Evolutionary conservation across 2,797 vertebrate species (phyloP).

Genomic region (Brachyrhaphis roseni): DNA sequence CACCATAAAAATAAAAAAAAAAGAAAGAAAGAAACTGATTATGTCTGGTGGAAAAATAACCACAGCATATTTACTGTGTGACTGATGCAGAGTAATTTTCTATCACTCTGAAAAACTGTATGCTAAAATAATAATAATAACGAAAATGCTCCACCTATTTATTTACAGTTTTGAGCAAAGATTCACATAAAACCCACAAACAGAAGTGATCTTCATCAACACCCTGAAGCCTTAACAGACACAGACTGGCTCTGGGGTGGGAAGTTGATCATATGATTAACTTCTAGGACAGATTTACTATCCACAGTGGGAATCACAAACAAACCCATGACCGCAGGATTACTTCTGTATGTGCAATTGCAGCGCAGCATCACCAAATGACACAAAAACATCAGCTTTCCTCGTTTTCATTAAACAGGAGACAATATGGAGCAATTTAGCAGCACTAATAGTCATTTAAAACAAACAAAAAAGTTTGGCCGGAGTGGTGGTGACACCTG

Average conservation of each 20-base stretch:
- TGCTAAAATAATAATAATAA: neutral
- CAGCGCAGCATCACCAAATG: neutral
- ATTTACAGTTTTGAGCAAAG: neutral
- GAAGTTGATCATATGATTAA: neutral
- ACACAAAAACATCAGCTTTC: neutral
- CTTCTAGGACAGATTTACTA: neutral
- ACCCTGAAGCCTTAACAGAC: neutral
- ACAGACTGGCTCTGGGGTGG: neutral
- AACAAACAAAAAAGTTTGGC: no score
- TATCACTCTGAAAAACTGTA: neutral
- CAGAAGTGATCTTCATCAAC: neutral
- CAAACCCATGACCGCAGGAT: constrained; percentile 3
- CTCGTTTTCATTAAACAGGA: neutral
- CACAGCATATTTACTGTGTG: neutral
- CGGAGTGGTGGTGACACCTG: no score
- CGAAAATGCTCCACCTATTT: neutral
- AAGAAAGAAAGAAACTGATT: neutral
- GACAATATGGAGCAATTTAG: neutral
- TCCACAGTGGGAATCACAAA: neutral
- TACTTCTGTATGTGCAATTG: neutral
- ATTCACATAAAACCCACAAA: neutral
- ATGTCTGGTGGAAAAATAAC: neutral
- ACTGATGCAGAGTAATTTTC: neutral
- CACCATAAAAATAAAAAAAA: neutral
- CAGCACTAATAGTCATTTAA: neutral